phyloP scores from a whole-genome alignment of 2,113 vertebrate species.

The Pica pica region DNA sequence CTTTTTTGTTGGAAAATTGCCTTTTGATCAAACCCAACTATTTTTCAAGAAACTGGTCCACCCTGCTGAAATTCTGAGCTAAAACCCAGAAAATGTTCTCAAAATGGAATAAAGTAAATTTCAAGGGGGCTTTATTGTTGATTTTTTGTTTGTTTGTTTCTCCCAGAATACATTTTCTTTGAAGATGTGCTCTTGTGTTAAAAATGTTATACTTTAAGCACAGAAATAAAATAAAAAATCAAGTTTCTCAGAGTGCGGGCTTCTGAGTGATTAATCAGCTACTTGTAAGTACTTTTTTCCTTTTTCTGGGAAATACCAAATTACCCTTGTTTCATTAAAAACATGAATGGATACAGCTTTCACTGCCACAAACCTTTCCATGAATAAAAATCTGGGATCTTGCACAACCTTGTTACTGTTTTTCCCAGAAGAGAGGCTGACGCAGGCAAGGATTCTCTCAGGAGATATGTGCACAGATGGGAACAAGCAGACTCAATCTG shows the following conservation, averaged over 20 bases:
- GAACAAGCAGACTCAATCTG: not conserved
- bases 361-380: not conserved
- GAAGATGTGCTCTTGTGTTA: not conserved
- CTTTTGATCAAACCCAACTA: not conserved
- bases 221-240: not conserved
- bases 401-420: not conserved
- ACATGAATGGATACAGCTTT: not conserved
- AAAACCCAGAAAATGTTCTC: not conserved
- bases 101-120: not conserved
- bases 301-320: not conserved
- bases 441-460: not conserved
- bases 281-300: not conserved
- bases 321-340: not conserved
- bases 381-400: not conserved
- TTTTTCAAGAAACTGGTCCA: not conserved
- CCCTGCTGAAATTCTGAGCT: not conserved
- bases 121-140: fast-evolving
- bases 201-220: not conserved
- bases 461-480: not conserved
- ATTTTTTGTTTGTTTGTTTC: not conserved
- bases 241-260: not conserved
- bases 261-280: not conserved
- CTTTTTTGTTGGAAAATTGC: not conserved
- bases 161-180: not conserved
- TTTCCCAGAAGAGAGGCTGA: not conserved